A percentile compares a stretch with the other conserved stretches of the same genome.
phyloP scores from a whole-genome alignment of 2,797 vertebrate species.

The Spinibarbus caldwelli region DNA sequence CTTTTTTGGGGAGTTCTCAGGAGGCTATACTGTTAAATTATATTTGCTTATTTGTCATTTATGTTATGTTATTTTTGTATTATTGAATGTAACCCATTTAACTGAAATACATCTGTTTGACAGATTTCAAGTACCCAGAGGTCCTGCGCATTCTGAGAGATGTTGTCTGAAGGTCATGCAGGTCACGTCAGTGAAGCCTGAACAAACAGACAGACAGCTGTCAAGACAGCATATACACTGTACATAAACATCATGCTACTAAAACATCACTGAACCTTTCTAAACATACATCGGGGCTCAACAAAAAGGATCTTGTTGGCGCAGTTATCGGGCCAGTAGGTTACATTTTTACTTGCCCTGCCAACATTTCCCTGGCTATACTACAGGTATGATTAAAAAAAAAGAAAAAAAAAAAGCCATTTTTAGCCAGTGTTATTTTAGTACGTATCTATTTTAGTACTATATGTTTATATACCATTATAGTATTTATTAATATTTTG shows the following conservation, averaged over 20 bases:
- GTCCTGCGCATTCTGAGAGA: not conserved
- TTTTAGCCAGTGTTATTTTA: not conserved
- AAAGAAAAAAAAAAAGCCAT: not conserved
- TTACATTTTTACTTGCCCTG: not conserved
- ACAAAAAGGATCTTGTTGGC: not conserved
- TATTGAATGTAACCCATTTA: not conserved
- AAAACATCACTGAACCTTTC: not conserved
- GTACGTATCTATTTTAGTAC: not conserved
- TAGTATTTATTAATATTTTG: not conserved
- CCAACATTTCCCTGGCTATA: not conserved
- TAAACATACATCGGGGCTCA: not conserved
- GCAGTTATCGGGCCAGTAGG: not conserved
- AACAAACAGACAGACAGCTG: slow-evolving; percentile 32
- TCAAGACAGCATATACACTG: not conserved
- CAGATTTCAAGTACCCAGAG: not conserved
- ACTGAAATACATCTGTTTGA: not conserved
- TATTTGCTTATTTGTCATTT: not conserved
- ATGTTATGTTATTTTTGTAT: not conserved
- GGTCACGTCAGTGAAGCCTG: slow-evolving; percentile 1
- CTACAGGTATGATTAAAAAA: not conserved
- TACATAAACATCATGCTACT: not conserved
- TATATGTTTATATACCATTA: not conserved
- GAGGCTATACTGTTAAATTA: not conserved
- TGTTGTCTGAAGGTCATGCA: not conserved
- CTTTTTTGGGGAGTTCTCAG: too few relatives aligned